Base-by-base conservation (phyloP, 2,797 vertebrate species). In the Gallinago nigripennis region DNA sequence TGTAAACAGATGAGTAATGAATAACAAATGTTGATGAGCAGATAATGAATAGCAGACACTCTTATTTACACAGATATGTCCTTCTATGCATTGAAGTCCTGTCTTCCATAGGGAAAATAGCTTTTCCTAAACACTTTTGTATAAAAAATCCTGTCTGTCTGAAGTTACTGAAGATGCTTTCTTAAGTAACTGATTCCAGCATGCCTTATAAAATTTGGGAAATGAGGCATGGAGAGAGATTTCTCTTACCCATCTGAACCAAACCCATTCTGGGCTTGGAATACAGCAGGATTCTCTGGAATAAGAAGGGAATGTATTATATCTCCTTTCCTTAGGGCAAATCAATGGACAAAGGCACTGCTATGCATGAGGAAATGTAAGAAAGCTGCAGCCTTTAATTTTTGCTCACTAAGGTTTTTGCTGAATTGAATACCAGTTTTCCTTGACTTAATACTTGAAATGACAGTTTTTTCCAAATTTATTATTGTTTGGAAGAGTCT, bases 1-100 rank as follows among this genome's bases (percentile, higher is more conserved):
- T 95, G 91, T 96, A 95, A 97, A 96, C 85, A 95, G 43, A 88
- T 70, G 82, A 96, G 90, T 94, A 97, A 97, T 94, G 91, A 94
- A 94, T 95, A 94, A 76, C 95, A 96, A 97, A 96, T 90, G 95
- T 77, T 94, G 92, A 96, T 91, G 95, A 96, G 70, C 73, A 96
- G 94, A 91, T 95, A 96, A 96, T 96, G 90, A 96, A 70, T 25
- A 94, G 64, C 95, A 97, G 95, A 77, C 63, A 54, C 60, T 72
- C 65, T 91, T 95, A 94, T 94, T 95, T 96, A 96, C 63, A 96
- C 87, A 88, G 94, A 96, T 94, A 94, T 75, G 84, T 50, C 65
- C 79, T 94, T 96, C 73, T 96, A 78, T 88, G 89, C 82, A 90
- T 95, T 91, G 87, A 95, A 92, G 78, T 63, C 69, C 30, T 48